Percentiles rank a stretch among this genome's conserved stretches.
These are phyloP conservation scores for Uropetala carovei DNA, from an alignment of 2,888 invertebrate genomes.

Conservation along the genomic window DNA sequence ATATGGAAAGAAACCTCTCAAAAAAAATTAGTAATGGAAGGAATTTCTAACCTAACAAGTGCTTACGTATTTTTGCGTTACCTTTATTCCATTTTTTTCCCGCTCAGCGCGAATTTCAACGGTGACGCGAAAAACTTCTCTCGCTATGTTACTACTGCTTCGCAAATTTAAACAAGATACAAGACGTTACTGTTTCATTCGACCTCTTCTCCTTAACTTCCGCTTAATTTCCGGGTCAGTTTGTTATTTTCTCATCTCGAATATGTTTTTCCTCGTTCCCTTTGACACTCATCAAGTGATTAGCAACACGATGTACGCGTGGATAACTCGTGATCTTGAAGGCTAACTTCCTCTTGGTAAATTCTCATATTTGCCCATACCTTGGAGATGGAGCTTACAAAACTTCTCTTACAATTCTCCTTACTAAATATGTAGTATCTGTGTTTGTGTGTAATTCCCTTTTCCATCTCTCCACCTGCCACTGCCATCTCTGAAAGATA, in stretches of 20 bases:
- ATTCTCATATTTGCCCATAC: slow-evolving; percentile 2
- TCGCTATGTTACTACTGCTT: background rate
- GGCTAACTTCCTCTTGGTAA: slow-evolving; percentile 16
- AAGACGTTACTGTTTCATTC: background rate
- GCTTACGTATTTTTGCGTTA: background rate
- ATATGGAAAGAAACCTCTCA: too few species aligned
- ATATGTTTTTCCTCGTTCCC: background rate
- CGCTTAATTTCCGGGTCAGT: background rate
- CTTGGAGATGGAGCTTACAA: background rate
- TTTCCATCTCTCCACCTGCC: background rate
- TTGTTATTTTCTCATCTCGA: background rate
- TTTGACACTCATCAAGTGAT: slow-evolving; percentile 20
- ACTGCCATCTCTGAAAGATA: background rate
- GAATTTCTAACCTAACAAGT: too few species aligned
- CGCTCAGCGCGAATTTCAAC: background rate
- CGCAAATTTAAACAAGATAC: background rate
- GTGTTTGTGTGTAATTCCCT: background rate
- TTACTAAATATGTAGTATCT: slow-evolving; percentile 1
- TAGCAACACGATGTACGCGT: slow-evolving; percentile 31
- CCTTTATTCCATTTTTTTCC: background rate
- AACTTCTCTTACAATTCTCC: slow-evolving; percentile 14
- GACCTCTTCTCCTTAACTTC: background rate
- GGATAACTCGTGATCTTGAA: slow-evolving; percentile 26
- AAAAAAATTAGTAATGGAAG: too few species aligned
- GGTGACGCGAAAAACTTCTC: background rate